Base-by-base conservation (phyloP, 2,888 invertebrate genomes). In the Drosophila robusta region DNA sequence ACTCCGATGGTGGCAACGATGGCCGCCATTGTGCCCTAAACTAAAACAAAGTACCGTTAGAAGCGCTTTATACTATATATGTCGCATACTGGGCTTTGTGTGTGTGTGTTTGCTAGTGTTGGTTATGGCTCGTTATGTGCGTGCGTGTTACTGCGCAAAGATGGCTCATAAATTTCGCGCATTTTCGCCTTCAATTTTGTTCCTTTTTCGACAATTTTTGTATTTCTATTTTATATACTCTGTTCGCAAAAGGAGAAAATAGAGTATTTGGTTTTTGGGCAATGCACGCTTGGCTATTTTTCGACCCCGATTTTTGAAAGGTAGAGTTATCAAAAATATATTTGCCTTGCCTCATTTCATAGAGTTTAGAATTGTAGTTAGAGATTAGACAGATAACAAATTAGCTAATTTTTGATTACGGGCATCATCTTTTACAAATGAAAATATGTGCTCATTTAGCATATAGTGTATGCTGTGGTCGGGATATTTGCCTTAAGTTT, bases 131-230 rank as follows among this genome's bases (percentile, higher is more conserved):
- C 83, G 85, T 85, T 85, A 85, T 82, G 71, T 83, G 76, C 81
- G 83, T 83, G 87, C 86, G 83, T 83, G 87, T 85, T 83, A 81
- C 85, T 81, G 83, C 83, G 80, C 78, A 80, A 84, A 83, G 87
- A 87, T 87, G 80, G 67, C 81, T 69, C 87, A 87, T 87, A 87
- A 87, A 87, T 87, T 87, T 85, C 69, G 81, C 85, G 83, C 81
- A 63, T 86, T 84, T 84, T 87, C 77, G 79, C 75, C 78, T 76
- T 84, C 70, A 80, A 69, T 80, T 77, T 71, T 34, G 14, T 4
- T 22, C 14, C 29, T 18, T 22, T 46, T 51, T 55, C 8, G 29
- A 55, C 60, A 57, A 46, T 63, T 71, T 70, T 75, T 76, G 52
- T 44, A 44, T 67, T 52, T 44, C 34, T 49, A 55, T 57, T n/a